Conservation (phyloP, 2,797 vertebrate species). For the Anas bernieri region DNA sequence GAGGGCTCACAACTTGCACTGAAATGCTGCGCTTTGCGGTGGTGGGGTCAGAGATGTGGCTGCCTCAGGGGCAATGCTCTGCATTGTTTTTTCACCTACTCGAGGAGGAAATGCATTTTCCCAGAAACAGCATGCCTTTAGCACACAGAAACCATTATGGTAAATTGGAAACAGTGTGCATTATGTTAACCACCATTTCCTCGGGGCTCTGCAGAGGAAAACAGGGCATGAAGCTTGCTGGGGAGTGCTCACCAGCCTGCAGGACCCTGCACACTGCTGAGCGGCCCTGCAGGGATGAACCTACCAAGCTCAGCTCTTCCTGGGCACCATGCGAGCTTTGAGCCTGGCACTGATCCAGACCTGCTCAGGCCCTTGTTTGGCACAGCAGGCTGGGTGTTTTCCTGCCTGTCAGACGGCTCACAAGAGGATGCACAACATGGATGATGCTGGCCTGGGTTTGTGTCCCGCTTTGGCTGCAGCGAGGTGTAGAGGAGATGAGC, state of each 20-base stretch:
- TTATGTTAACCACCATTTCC: not conserved
- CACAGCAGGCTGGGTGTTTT: not conserved
- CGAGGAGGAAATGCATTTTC: not conserved
- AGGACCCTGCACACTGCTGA: not conserved
- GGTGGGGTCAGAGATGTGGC: not conserved
- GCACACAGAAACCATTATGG: not conserved
- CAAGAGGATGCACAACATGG: no score
- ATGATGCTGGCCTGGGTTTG: not conserved
- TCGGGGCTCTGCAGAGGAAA: not conserved
- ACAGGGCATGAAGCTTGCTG: not conserved
- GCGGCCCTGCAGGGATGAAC: not conserved
- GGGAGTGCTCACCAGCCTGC: not conserved
- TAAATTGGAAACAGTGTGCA: not conserved
- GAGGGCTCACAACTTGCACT: not conserved
- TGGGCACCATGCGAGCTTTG: not conserved
- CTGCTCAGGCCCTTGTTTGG: rapidly evolving
- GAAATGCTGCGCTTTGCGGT: rapidly evolving
- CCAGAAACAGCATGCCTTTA: slow-evolving; percentile 3
- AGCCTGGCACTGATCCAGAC: not conserved
- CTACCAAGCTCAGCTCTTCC: not conserved
- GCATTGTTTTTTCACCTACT: not conserved
- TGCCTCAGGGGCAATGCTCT: not conserved
- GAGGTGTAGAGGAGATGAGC: not conserved
- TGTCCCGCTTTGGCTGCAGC: rapidly evolving
- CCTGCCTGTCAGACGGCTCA: not conserved